Base-by-base conservation (phyloP, 2,113 vertebrate genomes). In the Crotalus helleri region DNA sequence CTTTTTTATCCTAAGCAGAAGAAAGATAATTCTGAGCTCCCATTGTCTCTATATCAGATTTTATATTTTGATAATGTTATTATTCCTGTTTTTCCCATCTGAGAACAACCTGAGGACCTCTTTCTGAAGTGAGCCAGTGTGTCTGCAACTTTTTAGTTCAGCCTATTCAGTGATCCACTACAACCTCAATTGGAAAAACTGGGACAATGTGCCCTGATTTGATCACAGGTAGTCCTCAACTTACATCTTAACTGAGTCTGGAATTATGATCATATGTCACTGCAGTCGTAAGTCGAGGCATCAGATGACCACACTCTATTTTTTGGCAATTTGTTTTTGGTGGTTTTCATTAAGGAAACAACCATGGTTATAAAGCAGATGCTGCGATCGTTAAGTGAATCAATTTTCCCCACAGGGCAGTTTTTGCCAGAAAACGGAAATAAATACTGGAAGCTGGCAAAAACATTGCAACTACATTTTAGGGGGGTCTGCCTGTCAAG, bases 1-100 rank as follows among this genome's bases (percentile, higher is more conserved):
- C 99, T 69, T 99, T 99, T 97, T 99, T 99, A 96, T 99, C 99
- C 99, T 99, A 85, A 54, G 69, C 23, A 93, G 91, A 0, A 3
- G 85, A 29, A 92, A 54, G 19, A 49, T 1, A 9, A 0, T 13
- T 57, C 51, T 49, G 21, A 87, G 33, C 23, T 4, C 3, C 8
- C 1, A 9, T 44, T 44, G 74, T 44, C 17, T 44, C 64, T 44
- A 81, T 44, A 44, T 39, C 64, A 74, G 5, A 33, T 6, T 33
- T 21, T 44, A 44, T 19, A 39, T 81, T 17, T 69, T 85, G 44
- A 51, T 87, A 51, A 51, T 29, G 24, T 33, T 44, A 54, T n/a
- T 54, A 33, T 54, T 54, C 26, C 29, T 53, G 23, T 53, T 87
- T 29, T 81, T 81, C 74, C 33, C 17, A 39, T 44, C 74, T 81